Evolutionary conservation across 2,797 vertebrate genomes (phyloP), one percentile per base, ranked within the genome.

Genomic region (Pipistrellus pygmaeus): DNA sequence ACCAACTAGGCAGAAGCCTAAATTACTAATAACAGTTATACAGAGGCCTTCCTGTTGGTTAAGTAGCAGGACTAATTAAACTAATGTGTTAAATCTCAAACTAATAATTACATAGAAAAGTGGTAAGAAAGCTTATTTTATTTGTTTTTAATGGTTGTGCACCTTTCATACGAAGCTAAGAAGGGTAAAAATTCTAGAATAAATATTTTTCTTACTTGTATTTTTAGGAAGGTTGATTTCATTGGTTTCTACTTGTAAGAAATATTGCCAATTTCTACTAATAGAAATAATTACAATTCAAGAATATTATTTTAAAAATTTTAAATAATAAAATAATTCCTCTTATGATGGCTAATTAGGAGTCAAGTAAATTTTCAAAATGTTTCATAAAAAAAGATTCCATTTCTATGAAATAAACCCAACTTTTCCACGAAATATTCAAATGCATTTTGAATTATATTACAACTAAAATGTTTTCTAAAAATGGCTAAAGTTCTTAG

Each of bases 51-150:
- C 38, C 81, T 64, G 88, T 94, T 90, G 46, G 69, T 66, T 85
- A 96, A 62, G 27, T 91, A 92, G 5, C 14, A 93, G 60, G 90
- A 91, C 73, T 94, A 90, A 95, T 90, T 91, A 96, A 95, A 91
- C 68, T 55, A 88, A 93, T 72, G 71, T 88, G 72, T 75, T 91
- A 88, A 89, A 81, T 91, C 25, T 64, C 14, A 0, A 55, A 66
- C 44, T 87, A 91, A 90, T 83, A 80, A 69, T 87, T 93, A 96
- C 48, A 12, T 25, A 94, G 21, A 89, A 78, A 93, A 91, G 66
- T 48, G 32, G 41, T 41, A 51, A 55, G 46, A 94, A 94, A 84
- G 90, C n/a, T 87, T 94, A 91, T 84, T 87, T 69, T 84, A 88
- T 85, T 89, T 84, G 41, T 77, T 82, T 88, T 69, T 64, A 14